Conservation (phyloP, 2,797 vertebrate genomes). For the Phrynocephalus vlangalii region DNA sequence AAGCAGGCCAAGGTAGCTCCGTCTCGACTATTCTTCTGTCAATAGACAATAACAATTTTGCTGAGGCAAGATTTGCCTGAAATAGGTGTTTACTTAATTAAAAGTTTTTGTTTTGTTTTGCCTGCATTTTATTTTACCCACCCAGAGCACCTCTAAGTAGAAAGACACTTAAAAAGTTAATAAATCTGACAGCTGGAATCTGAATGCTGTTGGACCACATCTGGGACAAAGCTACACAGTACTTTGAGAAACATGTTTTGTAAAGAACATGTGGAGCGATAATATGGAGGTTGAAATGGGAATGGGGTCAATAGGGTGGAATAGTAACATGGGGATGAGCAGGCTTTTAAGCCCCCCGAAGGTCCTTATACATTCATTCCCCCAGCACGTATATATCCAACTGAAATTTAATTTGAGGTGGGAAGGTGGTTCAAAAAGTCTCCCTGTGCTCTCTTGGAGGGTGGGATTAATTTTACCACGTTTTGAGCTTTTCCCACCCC, state of each 20-base stretch:
- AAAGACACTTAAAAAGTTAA: no score
- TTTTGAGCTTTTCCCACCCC: no score
- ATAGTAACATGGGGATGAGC: not conserved
- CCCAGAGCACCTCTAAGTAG: no score
- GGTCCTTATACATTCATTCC: no score
- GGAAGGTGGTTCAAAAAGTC: no score
- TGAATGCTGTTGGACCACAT: not conserved
- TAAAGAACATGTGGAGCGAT: not conserved
- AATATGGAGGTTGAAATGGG: not conserved
- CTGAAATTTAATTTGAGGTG: no score
- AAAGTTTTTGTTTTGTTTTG: no score
- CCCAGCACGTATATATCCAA: no score
- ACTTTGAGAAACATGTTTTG: not conserved
- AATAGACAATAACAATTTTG: not conserved
- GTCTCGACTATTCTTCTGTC: not conserved
- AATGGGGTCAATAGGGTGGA: not conserved
- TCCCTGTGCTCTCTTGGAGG: not conserved
- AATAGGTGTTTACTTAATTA: not conserved
- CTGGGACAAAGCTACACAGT: not conserved
- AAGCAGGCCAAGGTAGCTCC: not conserved
- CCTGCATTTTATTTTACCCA: no score
- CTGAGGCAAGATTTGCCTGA: not conserved
- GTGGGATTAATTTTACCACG: no score
- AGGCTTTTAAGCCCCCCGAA: not conserved
- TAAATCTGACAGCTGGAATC: not conserved